Evolutionary conservation across 2,113 vertebrate genomes (phyloP), one percentile per base, ranked within the genome.

Genomic region (Neolamprologus kungweensis): DNA sequence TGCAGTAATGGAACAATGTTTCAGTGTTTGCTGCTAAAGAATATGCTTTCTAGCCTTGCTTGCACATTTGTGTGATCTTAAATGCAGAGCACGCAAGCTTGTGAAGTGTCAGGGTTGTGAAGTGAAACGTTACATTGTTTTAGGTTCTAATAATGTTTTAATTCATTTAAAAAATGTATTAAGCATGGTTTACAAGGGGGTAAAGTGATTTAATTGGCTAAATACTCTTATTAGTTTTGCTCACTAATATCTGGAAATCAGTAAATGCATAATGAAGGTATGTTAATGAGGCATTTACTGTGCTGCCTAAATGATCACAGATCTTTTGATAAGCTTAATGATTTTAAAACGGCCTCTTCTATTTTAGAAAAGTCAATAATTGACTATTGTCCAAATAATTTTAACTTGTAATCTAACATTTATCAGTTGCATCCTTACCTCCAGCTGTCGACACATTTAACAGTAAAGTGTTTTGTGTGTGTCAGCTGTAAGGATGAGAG

Each of bases 61-160:
- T 45, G n/a, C n/a, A 40, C 10, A 9, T 60, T 11, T 3, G 82
- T 81, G 28, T 63, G 26, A n/a, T 21, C 47, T 81, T 17, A 35
- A 53, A 65, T 85, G 14, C 82, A 63, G 68, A 73, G 45, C 31
- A 23, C 7, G 31, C 37, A 28, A 33, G 79, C 71, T 6, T 42
- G 37, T 83, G 84, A 58, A 60, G 42, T 84, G 11, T 51, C 54
- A 13, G 35, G 35, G 79, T 63, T 85, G 71, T 91, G 81, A 57
- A 73, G 2, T 80, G 23, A 53, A 75, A 60, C 3, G 13, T 71
- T 83, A 13, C 26, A 37, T 11, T 47, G 23, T 75, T 60, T 78
- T 47, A n/a, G 57, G 82, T 91, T 93, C 79, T 40, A 85, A 90
- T 91, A 88, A 90, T 89, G 87, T 78, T 8, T 86, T 75, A 45